phyloP scores from a whole-genome alignment of 2,888 invertebrate genomes.

The Anaspis maculata region DNA sequence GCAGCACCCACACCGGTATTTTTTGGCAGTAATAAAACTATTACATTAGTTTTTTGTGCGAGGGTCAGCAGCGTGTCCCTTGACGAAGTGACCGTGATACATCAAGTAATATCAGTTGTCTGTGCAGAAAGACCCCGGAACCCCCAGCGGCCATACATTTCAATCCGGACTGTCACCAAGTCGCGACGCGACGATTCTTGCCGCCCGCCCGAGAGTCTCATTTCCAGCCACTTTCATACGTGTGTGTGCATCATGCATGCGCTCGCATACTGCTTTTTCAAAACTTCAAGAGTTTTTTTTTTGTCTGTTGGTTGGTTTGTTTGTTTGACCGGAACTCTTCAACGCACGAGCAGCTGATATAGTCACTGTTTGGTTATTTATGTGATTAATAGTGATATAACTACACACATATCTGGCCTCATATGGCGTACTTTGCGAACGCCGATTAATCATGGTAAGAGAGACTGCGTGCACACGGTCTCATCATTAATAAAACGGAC shows the following conservation, averaged over 20 bases:
- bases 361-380: conserved; percentile 1
- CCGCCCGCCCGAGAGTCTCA: too few species aligned
- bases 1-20: too few species aligned
- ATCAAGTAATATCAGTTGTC: conserved; percentile 45
- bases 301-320: too few species aligned
- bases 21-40: conserved; percentile 41
- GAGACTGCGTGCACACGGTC: conserved; percentile 31
- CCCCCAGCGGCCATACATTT: conserved; percentile 42
- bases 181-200: too few species aligned
- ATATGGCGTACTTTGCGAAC: conserved; percentile 30
- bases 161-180: conserved; percentile 41
- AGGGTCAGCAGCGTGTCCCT: conserved; percentile 37
- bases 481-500: conserved; percentile 35
- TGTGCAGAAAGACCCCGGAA: conserved; percentile 36
- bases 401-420: conserved; percentile 35
- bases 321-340: too few species aligned
- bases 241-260: too few species aligned
- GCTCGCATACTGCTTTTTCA: too few species aligned
- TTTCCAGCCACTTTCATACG: conserved; percentile 9
- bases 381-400: conserved; percentile 34
- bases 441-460: conserved; percentile 34
- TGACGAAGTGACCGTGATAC: conserved; percentile 43
- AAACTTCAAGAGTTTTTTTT: too few species aligned
- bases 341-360: conserved; percentile 12
- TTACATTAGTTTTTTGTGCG: conserved; percentile 41